These are phyloP conservation scores for Oriolus oriolus DNA, from an alignment of 2,113 vertebrate genomes.

Conservation along the genomic window DNA sequence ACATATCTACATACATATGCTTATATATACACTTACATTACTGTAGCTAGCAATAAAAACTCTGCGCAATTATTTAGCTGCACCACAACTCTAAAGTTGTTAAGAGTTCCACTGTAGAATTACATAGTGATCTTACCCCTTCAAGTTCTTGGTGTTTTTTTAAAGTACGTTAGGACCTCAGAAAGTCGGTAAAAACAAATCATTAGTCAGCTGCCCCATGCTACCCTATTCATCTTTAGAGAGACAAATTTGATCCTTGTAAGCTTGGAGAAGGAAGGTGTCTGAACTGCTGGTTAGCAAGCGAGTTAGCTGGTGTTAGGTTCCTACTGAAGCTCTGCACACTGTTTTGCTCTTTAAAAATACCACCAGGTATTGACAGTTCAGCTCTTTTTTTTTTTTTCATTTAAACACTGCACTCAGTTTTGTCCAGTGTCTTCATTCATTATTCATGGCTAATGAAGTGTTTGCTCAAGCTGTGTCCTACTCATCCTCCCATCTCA, in stretches of 20 bases:
- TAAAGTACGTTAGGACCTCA: neutral
- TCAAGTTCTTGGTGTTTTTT: neutral
- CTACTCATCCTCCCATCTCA: conserved; percentile 18
- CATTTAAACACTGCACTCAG: neutral
- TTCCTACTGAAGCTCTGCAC: neutral
- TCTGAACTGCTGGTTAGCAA: neutral
- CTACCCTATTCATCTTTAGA: neutral
- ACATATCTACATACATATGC: neutral
- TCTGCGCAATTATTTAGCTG: neutral
- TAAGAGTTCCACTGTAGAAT: neutral
- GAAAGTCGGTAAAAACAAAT: neutral
- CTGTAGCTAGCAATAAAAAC: neutral
- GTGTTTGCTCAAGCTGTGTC: conserved; percentile 40
- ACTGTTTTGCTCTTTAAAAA: neutral
- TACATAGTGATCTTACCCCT: neutral
- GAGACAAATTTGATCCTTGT: neutral
- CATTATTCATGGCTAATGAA: conserved; percentile 51
- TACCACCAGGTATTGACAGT: neutral
- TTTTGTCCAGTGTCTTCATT: conserved; percentile 19
- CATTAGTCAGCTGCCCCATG: neutral
- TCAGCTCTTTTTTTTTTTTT: neutral
- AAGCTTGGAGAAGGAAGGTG: neutral
- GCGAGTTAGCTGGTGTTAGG: neutral
- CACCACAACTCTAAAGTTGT: neutral
- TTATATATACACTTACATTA: neutral